Conservation (phyloP, 2,797 vertebrate genomes). For the Chelmon rostratus region DNA sequence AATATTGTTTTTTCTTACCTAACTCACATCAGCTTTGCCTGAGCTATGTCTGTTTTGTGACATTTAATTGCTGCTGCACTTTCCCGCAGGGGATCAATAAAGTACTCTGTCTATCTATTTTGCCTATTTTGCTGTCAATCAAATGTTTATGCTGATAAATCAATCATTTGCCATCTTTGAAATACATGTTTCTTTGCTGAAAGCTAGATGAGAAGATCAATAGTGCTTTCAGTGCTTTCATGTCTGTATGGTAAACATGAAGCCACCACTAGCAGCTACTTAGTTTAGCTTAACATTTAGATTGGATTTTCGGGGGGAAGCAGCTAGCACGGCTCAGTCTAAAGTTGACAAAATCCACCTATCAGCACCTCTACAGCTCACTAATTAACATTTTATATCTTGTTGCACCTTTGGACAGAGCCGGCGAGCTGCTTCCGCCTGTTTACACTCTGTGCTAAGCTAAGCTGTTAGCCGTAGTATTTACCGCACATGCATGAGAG, state of each 20-base stretch:
- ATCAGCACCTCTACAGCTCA: background rate
- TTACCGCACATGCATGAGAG: background rate
- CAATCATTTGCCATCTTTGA: background rate
- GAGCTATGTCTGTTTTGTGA: no score
- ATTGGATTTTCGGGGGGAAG: background rate
- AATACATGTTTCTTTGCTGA: no score
- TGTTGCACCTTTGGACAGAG: background rate
- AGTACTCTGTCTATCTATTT: no score
- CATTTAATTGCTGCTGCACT: no score
- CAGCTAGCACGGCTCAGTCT: background rate
- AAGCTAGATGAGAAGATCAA: background rate
- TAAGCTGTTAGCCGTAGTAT: background rate
- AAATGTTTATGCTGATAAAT: background rate
- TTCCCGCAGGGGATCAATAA: no score
- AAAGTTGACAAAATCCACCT: background rate
- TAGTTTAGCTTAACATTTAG: constrained; percentile 7
- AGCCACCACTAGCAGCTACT: background rate
- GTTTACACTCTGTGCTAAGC: background rate
- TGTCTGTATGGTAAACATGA: background rate
- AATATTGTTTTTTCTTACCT: no score
- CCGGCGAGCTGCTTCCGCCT: background rate
- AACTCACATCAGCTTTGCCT: no score
- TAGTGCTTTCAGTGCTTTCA: background rate
- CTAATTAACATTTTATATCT: background rate
- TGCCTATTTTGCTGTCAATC: background rate